These are phyloP conservation scores for Dendroctonus valens DNA, from an alignment of 1,140 invertebrate genomes.

Conservation along the genomic window DNA sequence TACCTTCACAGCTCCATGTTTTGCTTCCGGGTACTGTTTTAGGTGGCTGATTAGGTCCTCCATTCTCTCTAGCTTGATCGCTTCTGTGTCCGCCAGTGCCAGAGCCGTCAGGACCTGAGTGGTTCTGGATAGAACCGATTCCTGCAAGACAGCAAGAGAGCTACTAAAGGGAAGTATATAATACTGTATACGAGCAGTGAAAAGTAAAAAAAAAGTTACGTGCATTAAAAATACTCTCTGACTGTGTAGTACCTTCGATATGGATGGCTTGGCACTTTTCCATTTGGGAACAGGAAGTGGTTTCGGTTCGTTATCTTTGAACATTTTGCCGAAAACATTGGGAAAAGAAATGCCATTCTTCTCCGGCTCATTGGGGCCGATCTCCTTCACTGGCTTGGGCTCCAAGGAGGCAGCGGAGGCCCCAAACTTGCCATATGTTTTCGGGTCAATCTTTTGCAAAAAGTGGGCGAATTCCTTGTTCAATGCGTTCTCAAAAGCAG, in stretches of 20 bases:
- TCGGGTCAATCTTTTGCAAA: conserved; percentile 53
- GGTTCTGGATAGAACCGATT: conserved; percentile 64
- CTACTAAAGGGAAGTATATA: too few species aligned
- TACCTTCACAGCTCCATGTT: conserved; percentile 69
- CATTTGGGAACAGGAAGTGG: conserved; percentile 40
- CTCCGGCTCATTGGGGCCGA: conserved; percentile 13
- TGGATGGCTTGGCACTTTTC: conserved; percentile 38
- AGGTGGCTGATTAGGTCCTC: conserved; percentile 63
- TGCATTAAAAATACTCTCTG: too few species aligned
- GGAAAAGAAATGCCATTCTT: conserved; percentile 21
- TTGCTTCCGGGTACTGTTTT: conserved; percentile 69
- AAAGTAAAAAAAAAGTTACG: too few species aligned
- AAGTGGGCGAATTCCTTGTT: conserved; percentile 57
- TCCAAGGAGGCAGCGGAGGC: conserved; percentile 17
- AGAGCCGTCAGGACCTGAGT: conserved; percentile 66
- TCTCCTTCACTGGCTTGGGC: conserved; percentile 14
- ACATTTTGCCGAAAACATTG: conserved; percentile 27
- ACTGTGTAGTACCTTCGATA: conserved; percentile 34
- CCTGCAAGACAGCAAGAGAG: conserved; percentile 47
- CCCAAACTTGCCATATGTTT: conserved; percentile 44
- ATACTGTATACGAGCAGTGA: too few species aligned
- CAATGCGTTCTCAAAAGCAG: conserved; percentile 52
- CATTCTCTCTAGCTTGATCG: conserved; percentile 53
- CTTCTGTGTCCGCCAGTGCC: conserved; percentile 57
- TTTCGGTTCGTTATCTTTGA: conserved; percentile 25